A percentile compares a stretch with the other conserved stretches of the same genome.
Conservation (phyloP, 1,140 invertebrate species). For the Lutraria rhynchaena region DNA sequence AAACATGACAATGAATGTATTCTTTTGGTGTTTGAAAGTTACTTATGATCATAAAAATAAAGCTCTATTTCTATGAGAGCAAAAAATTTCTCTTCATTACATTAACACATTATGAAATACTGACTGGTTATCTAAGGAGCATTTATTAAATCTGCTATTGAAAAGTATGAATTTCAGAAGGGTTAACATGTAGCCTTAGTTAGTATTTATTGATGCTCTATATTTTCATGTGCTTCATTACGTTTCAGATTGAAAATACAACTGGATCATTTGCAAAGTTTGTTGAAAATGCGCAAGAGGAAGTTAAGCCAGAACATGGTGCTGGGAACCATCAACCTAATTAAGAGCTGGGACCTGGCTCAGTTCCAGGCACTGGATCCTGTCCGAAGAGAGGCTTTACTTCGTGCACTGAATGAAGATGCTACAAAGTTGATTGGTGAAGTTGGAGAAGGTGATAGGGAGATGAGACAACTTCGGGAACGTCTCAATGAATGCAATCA, state of each 20-base stretch:
- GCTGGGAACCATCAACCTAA: slow-evolving; percentile 98
- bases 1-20: no score
- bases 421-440: slow-evolving; percentile 96
- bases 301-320: slow-evolving; percentile 98
- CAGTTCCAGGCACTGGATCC: slow-evolving; percentile 97
- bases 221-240: no score
- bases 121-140: no score
- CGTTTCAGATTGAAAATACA: slow-evolving; percentile 89
- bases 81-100: no score
- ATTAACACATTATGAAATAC: no score
- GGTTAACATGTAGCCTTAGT: no score
- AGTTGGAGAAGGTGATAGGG: slow-evolving; percentile 95
- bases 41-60: no score
- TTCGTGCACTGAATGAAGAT: slow-evolving; percentile 97
- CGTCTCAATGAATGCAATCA: slow-evolving; percentile 98
- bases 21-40: no score
- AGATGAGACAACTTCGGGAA: slow-evolving; percentile 91
- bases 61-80: no score
- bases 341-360: slow-evolving; percentile 95
- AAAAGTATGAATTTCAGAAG: no score
- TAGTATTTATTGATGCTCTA: no score
- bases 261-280: slow-evolving; percentile 93
- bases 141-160: no score
- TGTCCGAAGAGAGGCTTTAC: slow-evolving; percentile 96
- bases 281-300: slow-evolving; percentile 98